Evolutionary conservation across 2,888 invertebrate genomes (phyloP).

Genomic region (Gastracanthus pulcherrimus): DNA sequence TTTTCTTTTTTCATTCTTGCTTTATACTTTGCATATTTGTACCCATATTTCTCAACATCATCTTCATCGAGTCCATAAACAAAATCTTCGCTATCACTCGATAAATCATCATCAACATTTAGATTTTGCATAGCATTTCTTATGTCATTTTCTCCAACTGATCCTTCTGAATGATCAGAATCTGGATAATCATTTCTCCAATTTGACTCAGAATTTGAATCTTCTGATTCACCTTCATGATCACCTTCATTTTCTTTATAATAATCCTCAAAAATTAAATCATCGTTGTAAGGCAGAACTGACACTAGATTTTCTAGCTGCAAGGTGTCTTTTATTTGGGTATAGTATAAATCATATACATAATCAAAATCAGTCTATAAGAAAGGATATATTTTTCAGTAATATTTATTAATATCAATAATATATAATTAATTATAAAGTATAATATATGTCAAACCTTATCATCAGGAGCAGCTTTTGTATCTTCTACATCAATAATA

Average conservation of each 20-base stretch:
- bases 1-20: conserved; percentile 76
- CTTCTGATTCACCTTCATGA: conserved; percentile 79
- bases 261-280: conserved; percentile 72
- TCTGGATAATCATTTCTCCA: conserved; percentile 90
- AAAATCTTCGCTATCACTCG: conserved; percentile 78
- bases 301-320: conserved; percentile 74
- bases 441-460: conserved; percentile 21
- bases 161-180: conserved; percentile 81
- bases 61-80: conserved; percentile 72
- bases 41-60: conserved; percentile 82
- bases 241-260: conserved; percentile 68
- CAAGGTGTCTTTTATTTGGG: conserved; percentile 67
- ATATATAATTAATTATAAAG: background rate
- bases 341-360: conserved; percentile 84
- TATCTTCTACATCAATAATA: conserved; percentile 81
- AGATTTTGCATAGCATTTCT: conserved; percentile 79
- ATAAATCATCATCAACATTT: conserved; percentile 76
- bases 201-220: conserved; percentile 89
- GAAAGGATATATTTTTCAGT: background rate
- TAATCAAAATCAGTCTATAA: conserved; percentile 74
- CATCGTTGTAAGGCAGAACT: conserved; percentile 74
- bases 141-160: conserved; percentile 83
- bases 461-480: conserved; percentile 48
- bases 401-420: background rate
- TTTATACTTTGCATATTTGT: conserved; percentile 84